A percentile compares a stretch with the other conserved stretches of the same genome.
These are phyloP conservation scores for Gastrophysa polygoni DNA, from an alignment of 2,888 invertebrate species.

Conservation along the genomic window DNA sequence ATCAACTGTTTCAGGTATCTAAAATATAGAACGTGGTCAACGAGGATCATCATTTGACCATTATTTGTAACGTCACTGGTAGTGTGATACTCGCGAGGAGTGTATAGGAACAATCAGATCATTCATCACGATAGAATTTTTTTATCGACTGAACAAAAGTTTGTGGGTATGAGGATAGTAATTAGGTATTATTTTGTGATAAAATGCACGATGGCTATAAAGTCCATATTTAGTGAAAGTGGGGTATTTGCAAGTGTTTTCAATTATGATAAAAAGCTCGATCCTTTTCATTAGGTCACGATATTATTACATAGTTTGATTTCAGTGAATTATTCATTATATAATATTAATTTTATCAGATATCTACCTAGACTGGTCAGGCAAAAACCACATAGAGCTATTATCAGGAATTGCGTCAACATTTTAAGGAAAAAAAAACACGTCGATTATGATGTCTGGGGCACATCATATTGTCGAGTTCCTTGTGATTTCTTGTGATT, in stretches of 20 bases:
- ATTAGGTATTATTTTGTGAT: neutral
- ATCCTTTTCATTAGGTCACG: neutral
- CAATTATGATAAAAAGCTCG: neutral
- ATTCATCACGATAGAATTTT: neutral
- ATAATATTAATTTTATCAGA: neutral
- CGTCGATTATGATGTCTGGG: too few species aligned
- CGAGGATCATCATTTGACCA: too few species aligned
- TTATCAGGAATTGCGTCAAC: too few species aligned
- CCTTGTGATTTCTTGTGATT: too few species aligned
- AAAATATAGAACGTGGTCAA: too few species aligned
- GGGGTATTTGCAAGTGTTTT: neutral
- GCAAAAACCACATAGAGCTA: too few species aligned
- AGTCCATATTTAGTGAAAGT: neutral
- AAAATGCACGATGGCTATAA: neutral
- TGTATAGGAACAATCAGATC: neutral
- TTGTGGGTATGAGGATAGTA: neutral
- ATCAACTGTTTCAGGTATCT: too few species aligned
- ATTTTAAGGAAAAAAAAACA: too few species aligned
- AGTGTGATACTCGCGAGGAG: constrained; percentile 11
- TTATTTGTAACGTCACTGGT: neutral
- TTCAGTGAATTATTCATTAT: neutral
- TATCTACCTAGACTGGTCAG: neutral
- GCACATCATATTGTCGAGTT: too few species aligned
- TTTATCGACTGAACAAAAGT: neutral
- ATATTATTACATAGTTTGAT: neutral